Base-by-base conservation (phyloP, 2,113 vertebrate genomes). In the Nothoprocta perdicaria region DNA sequence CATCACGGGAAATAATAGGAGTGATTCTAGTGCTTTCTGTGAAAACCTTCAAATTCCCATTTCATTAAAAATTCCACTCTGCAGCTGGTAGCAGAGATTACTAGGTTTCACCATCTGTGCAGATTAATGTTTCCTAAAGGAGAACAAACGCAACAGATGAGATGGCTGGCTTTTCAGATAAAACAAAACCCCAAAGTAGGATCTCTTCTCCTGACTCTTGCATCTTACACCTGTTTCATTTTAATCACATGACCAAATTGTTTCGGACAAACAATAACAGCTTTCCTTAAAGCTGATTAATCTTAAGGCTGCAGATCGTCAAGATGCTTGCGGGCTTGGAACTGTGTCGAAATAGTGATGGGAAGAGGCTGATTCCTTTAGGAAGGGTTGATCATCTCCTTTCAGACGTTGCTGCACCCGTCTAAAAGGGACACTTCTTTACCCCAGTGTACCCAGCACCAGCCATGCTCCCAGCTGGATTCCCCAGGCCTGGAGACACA, bases 31-130 rank as follows among this genome's bases (percentile, higher is more conserved):
- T 94, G 94, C 96, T 97, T 98, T 97, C 95, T 96, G 86, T 95
- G 97, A 96, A 97, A 98, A 97, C 96, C 97, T 97, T 97, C 95
- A 96, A 98, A 98, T 97, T 97, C 93, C 95, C 96, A 97, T 98
- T 98, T 98, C 97, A 98, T 98, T 98, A 98, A 98, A 98, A 97
- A 97, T 97, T 97, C 97, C 90, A 69, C 79, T 96, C 94, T 97
- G 95, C 97, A 98, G 97, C 98, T 98, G 98, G 97, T 96, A 97
- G 96, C 92, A 92, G 96, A 98, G 98, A 98, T 98, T 98, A 97
- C 96, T 94, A 85, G 94, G 96, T 95, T 96, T 95, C 96, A 96
- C 98, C 98, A 98, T 98, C 97, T 98, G 98, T 97, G 97, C 91
- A 55, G 97, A 98, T 98, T 98, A 98, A 97, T 97, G 97, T 97